Base-by-base conservation (phyloP, 2,113 vertebrate species). In the Jaculus jaculus region DNA sequence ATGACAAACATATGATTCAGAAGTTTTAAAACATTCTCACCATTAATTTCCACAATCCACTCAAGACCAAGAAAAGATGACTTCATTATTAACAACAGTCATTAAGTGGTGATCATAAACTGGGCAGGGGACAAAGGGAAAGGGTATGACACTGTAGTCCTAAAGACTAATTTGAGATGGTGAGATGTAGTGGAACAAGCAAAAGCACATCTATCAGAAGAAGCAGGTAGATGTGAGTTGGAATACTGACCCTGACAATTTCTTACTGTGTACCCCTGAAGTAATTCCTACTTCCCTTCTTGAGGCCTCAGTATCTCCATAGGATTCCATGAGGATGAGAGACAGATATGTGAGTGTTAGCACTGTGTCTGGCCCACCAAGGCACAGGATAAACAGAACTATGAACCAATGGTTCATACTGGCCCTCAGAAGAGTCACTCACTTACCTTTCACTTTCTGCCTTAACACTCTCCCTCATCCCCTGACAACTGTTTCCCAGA, bases 1-100 rank as follows among this genome's bases (percentile, higher is more conserved):
- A 91, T 95, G 93, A 96, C 80, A 80, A 72, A 94, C 3, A 15
- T 7, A 72, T 63, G 95, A 92, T 34, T 74, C 84, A 63, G 32
- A 91, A 83, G 87, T 28, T 71, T 84, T 51, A 37, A 78, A 87
- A 83, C 87, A 78, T 34, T 87, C 63, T 90, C 77, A 94, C 90
- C 28, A 23, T n/a, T 86, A 65, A 94, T 61, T 95, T 78, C 84
- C 72, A 77, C 30, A 80, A 9, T 75, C 74, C 80, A 83, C 28
- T 83, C 75, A 47, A 1, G 39, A 61, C 58, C 69, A 77, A 91
- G 58, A 58, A 80, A 54, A 84, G 30, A 89, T 65, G 72, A 81
- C 10, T 80, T 42, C 0, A 9, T 65, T 69, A 72, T 60, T 83
- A 79, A 78, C 4, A 75, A 63, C 7, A 54, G 75, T 72, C 66